A percentile compares a stretch with the other conserved stretches of the same genome.
Evolutionary conservation across 2,888 invertebrate species (phyloP).

Genomic region (Pedicia rivosa): DNA sequence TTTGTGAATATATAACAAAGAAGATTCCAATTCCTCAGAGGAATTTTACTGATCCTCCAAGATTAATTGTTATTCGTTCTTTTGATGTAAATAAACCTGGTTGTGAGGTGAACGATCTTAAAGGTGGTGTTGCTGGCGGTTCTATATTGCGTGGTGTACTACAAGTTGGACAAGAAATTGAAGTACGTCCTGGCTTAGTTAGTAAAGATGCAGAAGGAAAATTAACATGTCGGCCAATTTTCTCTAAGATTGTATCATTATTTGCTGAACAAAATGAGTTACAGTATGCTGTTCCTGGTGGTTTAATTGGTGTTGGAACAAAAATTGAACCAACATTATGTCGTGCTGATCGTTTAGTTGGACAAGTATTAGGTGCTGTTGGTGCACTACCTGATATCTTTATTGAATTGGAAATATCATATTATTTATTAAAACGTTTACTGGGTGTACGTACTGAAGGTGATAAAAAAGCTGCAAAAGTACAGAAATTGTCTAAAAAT

Average conservation of each 20-base stretch:
- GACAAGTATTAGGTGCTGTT: conserved; percentile 92
- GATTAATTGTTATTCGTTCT: conserved; percentile 89
- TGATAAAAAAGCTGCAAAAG: conserved; percentile 97
- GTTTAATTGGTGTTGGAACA: conserved; percentile 98
- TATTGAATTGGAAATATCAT: conserved; percentile 95
- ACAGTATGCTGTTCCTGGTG: conserved; percentile 97
- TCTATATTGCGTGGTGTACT: conserved; percentile 92
- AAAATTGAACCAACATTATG: conserved; percentile 98
- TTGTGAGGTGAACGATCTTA: conserved; percentile 93
- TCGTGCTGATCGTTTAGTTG: conserved; percentile 95
- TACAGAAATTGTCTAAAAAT: conserved; percentile 76
- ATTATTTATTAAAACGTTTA: conserved; percentile 86
- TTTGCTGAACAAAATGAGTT: conserved; percentile 97
- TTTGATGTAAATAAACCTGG: conserved; percentile 99
- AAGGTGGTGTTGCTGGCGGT: conserved; percentile 98
- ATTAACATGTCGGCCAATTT: conserved; percentile 90
- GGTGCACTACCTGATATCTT: conserved; percentile 94
- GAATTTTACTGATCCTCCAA: conserved; percentile 88
- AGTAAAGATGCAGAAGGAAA: conserved; percentile 93
- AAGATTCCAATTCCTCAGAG: conserved; percentile 93
- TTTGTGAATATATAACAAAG: conserved; percentile 97
- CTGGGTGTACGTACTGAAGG: conserved; percentile 97
- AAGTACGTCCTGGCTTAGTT: conserved; percentile 92
- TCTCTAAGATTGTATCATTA: conserved; percentile 90
- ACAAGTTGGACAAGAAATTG: conserved; percentile 97